These are phyloP conservation scores for Melanotaenia trifasciata DNA, from an alignment of 2,797 vertebrate species.

Conservation along the genomic window DNA sequence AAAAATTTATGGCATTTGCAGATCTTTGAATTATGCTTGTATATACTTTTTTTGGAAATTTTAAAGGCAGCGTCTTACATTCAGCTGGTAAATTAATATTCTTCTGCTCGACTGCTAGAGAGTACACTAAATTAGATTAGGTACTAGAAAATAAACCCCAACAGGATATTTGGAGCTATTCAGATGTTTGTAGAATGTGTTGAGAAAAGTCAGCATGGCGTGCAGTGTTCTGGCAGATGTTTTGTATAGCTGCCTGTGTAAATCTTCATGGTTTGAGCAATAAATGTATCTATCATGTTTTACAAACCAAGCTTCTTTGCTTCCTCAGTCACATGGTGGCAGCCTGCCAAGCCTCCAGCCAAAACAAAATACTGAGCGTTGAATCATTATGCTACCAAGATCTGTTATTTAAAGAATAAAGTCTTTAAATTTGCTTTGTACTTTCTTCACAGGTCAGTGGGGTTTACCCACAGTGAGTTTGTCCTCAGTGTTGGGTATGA, in stretches of 20 bases:
- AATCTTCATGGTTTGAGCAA: background rate
- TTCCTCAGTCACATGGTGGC: background rate
- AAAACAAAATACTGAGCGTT: background rate
- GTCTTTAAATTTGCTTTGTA: background rate
- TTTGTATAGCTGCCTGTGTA: slow-evolving; percentile 6
- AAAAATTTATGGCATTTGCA: too few species aligned
- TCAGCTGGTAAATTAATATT: background rate
- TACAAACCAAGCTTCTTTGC: background rate
- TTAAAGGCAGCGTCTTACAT: background rate
- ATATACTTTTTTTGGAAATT: too few species aligned
- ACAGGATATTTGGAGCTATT: background rate
- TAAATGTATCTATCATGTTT: background rate
- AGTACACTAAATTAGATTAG: background rate
- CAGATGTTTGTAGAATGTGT: slow-evolving; percentile 9
- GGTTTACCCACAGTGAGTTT: slow-evolving; percentile 85
- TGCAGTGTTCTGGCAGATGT: slow-evolving; percentile 19
- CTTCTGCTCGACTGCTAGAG: background rate
- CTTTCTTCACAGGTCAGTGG: slow-evolving; percentile 81
- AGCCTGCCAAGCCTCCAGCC: background rate
- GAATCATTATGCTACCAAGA: too few species aligned
- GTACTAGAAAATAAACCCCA: background rate
- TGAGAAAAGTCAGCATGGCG: background rate
- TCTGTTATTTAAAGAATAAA: background rate
- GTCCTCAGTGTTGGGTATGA: slow-evolving; percentile 86
- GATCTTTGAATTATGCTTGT: too few species aligned